These are phyloP conservation scores for Corythoichthys haematopterus DNA, from an alignment of 2,113 vertebrate species.

Conservation along the genomic window DNA sequence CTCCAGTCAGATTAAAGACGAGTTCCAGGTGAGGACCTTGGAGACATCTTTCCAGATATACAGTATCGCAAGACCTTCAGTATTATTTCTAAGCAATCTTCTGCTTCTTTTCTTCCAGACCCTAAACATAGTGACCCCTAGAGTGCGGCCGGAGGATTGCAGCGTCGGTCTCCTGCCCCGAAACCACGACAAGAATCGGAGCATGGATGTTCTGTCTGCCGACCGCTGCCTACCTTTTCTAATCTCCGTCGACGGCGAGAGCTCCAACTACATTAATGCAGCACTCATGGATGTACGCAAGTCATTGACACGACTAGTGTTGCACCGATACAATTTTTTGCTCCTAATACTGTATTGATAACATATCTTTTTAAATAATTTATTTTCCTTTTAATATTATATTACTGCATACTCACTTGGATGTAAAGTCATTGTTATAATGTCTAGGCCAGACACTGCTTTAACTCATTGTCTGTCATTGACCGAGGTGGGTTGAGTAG, in stretches of 20 bases:
- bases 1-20: conserved; percentile 98
- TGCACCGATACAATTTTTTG: too few relatives aligned
- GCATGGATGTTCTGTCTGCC: conserved; percentile 89
- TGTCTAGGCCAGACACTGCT: too few relatives aligned
- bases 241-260: conserved; percentile 93
- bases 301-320: conserved; percentile 36
- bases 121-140: conserved; percentile 94
- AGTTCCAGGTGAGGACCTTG: conserved; percentile 84
- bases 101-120: conserved; percentile 70
- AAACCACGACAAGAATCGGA: conserved; percentile 96
- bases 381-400: too few relatives aligned
- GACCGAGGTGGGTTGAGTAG: too few relatives aligned
- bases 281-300: conserved; percentile 88
- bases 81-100: too few relatives aligned
- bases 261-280: conserved; percentile 96
- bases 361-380: too few relatives aligned
- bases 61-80: not conserved
- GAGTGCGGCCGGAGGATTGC: conserved; percentile 91
- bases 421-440: too few relatives aligned
- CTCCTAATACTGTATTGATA: too few relatives aligned
- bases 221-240: conserved; percentile 96
- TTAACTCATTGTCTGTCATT: too few relatives aligned
- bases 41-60: not conserved
- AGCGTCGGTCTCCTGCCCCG: conserved; percentile 91
- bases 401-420: too few relatives aligned